Base-by-base conservation (phyloP, 2,797 vertebrate genomes). In the Scolopax bukidnonensis region DNA sequence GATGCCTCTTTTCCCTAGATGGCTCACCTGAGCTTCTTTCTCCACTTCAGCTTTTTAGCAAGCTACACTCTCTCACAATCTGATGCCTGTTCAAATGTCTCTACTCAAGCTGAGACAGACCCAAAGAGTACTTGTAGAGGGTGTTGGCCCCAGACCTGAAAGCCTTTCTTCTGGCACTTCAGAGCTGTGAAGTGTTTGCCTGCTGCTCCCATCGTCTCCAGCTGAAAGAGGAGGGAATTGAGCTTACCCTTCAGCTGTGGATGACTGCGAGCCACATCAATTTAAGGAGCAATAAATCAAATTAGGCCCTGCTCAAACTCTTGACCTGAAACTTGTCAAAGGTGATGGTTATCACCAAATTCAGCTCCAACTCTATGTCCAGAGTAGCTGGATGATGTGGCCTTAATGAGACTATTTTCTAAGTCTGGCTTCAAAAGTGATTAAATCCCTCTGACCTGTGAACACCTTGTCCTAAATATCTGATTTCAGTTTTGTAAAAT, bases 131-230 rank as follows among this genome's bases (percentile, higher is more conserved):
- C 96, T 96, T 87, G 91, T 73, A 57, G 74, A 81, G 65, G 89
- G 95, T 89, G 84, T 90, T 89, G 85, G 84, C 92, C 89, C 47
- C 4, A 6, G 56, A 70, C 60, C 90, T 25, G 23, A 94, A 77
- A 90, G 75, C 84, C 25, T 90, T 96, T 89, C 86, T 89, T 86
- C 70, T 94, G 86, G 84, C 47, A 81, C 92, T 93, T 84, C 61
- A 92, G 86, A 77, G 81, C 64, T 36, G 14, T 64, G 68, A 80
- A 89, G 93, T 96, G 91, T 93, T 94, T 96, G 76, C 82, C 65
- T 69, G 50, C 87, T 92, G 50, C 87, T 92, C 41, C 59, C 73
- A 79, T 59, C 27, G 0, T 59, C 95, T 92, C 28, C 61, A 92
- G 61, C 50, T 41, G 60, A 51, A 71, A 4, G 40, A 82, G 81